Base-by-base conservation (phyloP, 2,113 vertebrate species). In the Gavia stellata region DNA sequence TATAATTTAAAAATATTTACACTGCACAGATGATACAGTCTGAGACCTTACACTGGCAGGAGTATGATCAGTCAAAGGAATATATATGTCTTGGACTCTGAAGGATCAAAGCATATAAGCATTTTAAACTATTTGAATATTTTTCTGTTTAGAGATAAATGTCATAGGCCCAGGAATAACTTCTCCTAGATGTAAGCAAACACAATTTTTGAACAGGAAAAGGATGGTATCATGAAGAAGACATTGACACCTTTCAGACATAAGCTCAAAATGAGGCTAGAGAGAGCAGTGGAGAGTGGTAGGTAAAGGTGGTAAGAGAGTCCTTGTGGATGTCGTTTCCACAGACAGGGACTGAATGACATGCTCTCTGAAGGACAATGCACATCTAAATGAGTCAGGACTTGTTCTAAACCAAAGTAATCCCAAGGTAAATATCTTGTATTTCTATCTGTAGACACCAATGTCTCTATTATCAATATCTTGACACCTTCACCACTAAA, bases 281-380 rank as follows among this genome's bases (percentile, higher is more conserved):
- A 44, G 77, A 59, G 3, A 67, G 12, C 11, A 70, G 34, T 29
- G 12, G 28, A 12, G 40, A 36, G 20, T 18, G 23, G 26, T 8
- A 45, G 34, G 9, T 23, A 62, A 82, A 63, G 12, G 36, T 36
- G 10, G 3, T 63, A 72, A 38, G 12, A 29, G 5, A 45, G 25
- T 34, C 18, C 12, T 29, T 44, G 24, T 31, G 33, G 38, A 31
- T 45, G 8, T 62, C 88, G 7, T 25, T 80, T 72, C 16, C 31
- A 47, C 45, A 40, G 34, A 40, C 0, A 1, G n/a, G 11, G n/a
- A 52, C 34, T 40, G 24, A 42, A 73, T 13, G 4, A 21, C 0
- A 10, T 16, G 0, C 5, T 58, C 14, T 47, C 50, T 56, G 40
- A 86, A 89, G 36, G 55, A 33, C 29, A 84, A 4, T 10, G 14